Conservation (phyloP, 2,113 vertebrate genomes). For the Macrotis lagotis region DNA sequence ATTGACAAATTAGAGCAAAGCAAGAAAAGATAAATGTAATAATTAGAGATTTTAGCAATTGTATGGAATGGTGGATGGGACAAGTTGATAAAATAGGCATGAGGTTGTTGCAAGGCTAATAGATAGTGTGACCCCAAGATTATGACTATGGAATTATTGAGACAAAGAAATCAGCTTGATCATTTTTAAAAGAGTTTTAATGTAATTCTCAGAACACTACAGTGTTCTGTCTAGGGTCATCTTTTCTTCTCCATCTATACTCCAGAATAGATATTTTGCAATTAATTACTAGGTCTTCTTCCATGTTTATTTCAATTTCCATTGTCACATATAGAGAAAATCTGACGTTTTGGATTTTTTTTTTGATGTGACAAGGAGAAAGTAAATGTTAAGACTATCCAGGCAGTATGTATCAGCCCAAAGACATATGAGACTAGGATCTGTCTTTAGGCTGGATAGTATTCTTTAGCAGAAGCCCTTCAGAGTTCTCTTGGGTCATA, state of each 20-base stretch:
- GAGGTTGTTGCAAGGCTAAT: background rate
- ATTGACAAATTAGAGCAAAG: background rate
- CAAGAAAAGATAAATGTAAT: background rate
- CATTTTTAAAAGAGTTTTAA: background rate
- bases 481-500: no score
- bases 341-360: no score
- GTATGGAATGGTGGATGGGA: background rate
- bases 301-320: background rate
- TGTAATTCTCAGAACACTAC: background rate
- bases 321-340: no score
- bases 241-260: background rate
- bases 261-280: background rate
- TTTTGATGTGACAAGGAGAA: no score
- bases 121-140: no score
- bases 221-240: background rate
- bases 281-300: background rate
- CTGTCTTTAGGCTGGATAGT: no score
- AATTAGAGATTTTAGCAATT: background rate
- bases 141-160: background rate
- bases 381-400: no score
- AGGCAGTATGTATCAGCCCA: no score
- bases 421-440: no score
- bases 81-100: background rate
- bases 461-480: no score
- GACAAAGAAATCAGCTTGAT: background rate